Evolutionary conservation across 1,140 invertebrate genomes (phyloP), one percentile per base, ranked within the genome.

Genomic region (Drosophila seguyi): DNA sequence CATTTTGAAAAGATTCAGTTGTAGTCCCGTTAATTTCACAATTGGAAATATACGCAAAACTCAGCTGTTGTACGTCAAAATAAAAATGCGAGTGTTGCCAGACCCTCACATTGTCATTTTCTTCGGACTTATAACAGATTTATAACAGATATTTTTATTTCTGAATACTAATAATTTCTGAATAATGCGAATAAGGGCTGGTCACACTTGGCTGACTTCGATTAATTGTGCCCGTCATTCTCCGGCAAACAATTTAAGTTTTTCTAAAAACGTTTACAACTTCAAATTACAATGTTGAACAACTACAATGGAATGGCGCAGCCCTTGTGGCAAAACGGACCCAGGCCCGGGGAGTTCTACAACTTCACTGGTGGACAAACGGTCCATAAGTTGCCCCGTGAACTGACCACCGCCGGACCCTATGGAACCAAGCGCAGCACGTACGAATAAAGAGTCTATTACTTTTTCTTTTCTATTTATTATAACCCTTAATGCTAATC

Each of bases 291-390:
- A 52, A 90, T 90, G 85, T 75, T 90, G 71, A 85, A 67, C 69
- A 80, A 81, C 57, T 75, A 67, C 53, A 73, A 84, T 22, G 25
- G 44, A 45, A 45, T 65, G 13, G 68, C 66, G 6, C 69, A 69
- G 48, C 81, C 85, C 13, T 93, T 96, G 61, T 96, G 96, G 96
- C 94, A 95, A 22, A 96, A 96, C 93, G 96, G 96, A 22, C 96
- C 96, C 1, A 74, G 94, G 14, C 96, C 96, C 18, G 96, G 95
- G 25, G 93, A 93, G 20, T 94, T 96, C 79, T 96, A 96, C 79
- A 95, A 96, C 90, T 96, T 96, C 82, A 95, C 96, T 22, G 94
- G 93, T 6, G 91, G 71, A 22, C 53, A 77, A 52, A 45, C 65
- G 45, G 36, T 44, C 68, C 4, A 92, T 60, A 75, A 93, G 67